Evolutionary conservation across 2,888 invertebrate species (phyloP), one percentile per base, ranked within the genome.

Genomic region (Drosophila putrida): DNA sequence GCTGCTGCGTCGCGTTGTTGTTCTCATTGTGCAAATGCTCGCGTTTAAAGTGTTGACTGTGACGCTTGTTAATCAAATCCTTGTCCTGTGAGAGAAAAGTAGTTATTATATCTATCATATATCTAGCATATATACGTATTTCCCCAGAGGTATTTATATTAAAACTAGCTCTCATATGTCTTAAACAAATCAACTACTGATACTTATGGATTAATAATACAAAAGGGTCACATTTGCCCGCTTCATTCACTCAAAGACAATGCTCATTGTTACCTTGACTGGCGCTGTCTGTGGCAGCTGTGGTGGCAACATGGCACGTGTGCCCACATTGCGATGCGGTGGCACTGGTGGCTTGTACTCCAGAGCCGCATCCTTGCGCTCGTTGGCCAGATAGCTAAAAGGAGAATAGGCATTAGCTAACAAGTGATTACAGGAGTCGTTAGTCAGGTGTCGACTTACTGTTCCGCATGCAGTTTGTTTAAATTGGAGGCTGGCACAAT

Each of bases 311-410:
- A 89, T 79, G 36, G 83, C 80, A 0, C 86, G 73, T 57, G 94
- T 93, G 25, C 94, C 94, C 38, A 96, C 94, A 92, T 96, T 96
- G 80, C 97, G 94, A 90, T 97, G 97, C 33, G 97, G 97, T 25
- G 97, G 97, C 61, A 97, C 96, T n/a, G 97, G 97, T 4, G 97
- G 97, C 80, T 96, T 94, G 93, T 97, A 97, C 77, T 96, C 96
- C 83, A 95, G 95, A 89, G 93, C 93, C 92, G 93, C 93, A 76
- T 91, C 93, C 91, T 92, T 93, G 79, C 88, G 89, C 20, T 89
- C 85, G 58, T 91, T 90, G 43, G 91, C 63, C 55, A 78, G 25
- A 63, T 83, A 90, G 93, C 94, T 58, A 94, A 57, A 57, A 93
- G 88, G 20, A 93, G 94, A 93, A 93, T 0, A 11, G 15, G 4